phyloP scores from a whole-genome alignment of 1,140 invertebrate genomes.

The Planococcus citri region DNA sequence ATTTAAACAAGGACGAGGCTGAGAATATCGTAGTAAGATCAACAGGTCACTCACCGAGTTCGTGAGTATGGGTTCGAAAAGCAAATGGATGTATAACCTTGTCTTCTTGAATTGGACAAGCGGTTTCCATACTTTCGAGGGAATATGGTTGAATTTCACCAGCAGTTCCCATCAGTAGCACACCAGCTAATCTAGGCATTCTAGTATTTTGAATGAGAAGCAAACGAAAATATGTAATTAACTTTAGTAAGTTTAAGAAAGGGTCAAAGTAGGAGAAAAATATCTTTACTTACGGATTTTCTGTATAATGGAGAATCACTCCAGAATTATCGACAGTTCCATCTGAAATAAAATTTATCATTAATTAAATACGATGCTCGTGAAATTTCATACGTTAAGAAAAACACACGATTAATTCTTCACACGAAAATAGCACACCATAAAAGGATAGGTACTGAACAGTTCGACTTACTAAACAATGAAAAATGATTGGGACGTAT shows the following conservation, averaged over 20 bases:
- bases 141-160: conserved; percentile 57
- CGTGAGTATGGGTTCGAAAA: conserved; percentile 87
- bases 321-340: conserved; percentile 68
- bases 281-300: conserved; percentile 45
- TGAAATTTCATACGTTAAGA: background rate
- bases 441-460: too few species aligned
- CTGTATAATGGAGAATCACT: conserved; percentile 63
- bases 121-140: conserved; percentile 74
- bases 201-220: conserved; percentile 34
- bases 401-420: too few species aligned
- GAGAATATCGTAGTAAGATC: background rate
- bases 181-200: conserved; percentile 68
- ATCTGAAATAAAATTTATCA: conserved; percentile 39
- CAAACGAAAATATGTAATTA: conserved; percentile 22
- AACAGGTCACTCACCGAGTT: conserved; percentile 56
- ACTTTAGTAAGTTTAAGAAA: background rate
- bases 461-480: background rate
- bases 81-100: conserved; percentile 87
- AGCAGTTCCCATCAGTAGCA: conserved; percentile 69
- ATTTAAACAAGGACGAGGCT: too few species aligned
- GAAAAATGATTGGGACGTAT: too few species aligned
- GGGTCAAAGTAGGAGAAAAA: background rate
- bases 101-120: conserved; percentile 65
- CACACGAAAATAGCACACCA: too few species aligned
- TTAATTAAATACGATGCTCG: background rate